Evolutionary conservation across 1,140 invertebrate genomes (phyloP).

Genomic region (Globodera rostochiensis): DNA sequence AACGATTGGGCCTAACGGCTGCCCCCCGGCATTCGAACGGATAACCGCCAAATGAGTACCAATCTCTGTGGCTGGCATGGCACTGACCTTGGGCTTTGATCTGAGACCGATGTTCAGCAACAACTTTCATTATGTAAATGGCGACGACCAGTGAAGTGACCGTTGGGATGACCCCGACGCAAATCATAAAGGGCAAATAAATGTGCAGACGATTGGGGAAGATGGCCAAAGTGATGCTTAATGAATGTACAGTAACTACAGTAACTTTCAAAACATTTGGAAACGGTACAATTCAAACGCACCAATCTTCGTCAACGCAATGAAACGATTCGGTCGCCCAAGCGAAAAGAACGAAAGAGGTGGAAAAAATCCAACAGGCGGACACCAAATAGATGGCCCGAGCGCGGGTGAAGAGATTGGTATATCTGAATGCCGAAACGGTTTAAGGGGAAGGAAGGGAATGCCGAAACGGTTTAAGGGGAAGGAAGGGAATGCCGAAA

Average conservation of each 20-base stretch:
- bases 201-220: conserved; percentile 52
- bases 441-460: too few species aligned
- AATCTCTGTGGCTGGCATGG: too few species aligned
- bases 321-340: conserved; percentile 55
- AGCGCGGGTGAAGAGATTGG: conserved; percentile 41
- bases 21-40: too few species aligned
- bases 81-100: conserved; percentile 47
- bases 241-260: background rate
- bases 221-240: conserved; percentile 48
- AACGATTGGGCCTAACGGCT: background rate
- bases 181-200: conserved; percentile 52
- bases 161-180: conserved; percentile 54
- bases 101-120: conserved; percentile 45
- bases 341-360: conserved; percentile 50
- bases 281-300: background rate
- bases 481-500: too few species aligned
- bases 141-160: conserved; percentile 57
- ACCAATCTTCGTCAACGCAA: conserved; percentile 51
- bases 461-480: too few species aligned
- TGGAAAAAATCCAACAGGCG: conserved; percentile 38
- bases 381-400: conserved; percentile 28
- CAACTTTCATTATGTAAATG: conserved; percentile 54
- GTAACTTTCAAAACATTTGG: too few species aligned
- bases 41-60: too few species aligned
- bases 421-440: too few species aligned